A percentile compares a stretch with the other conserved stretches of the same genome.
phyloP scores from a whole-genome alignment of 2,797 vertebrate species.

The Myotis pilosus region DNA sequence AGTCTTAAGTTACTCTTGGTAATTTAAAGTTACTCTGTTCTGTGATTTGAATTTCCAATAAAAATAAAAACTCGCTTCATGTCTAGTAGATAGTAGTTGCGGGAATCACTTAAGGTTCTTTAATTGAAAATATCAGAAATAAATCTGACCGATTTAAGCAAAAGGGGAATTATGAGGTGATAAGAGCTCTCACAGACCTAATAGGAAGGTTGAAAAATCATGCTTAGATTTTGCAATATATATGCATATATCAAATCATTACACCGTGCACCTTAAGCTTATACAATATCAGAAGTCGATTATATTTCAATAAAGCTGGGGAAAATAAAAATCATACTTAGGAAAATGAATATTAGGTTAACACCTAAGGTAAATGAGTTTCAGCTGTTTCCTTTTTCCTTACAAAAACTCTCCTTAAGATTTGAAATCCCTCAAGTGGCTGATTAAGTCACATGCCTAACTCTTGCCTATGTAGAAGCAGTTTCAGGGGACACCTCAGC shows the following conservation, averaged over 20 bases:
- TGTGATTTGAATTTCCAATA: constrained; percentile 6
- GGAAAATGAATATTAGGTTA: background rate
- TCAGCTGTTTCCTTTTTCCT: background rate
- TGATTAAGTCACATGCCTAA: background rate
- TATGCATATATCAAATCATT: background rate
- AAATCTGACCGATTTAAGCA: constrained; percentile 8
- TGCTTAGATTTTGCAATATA: background rate
- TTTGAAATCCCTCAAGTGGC: background rate
- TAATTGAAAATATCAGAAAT: background rate
- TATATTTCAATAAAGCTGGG: background rate
- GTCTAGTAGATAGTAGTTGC: background rate
- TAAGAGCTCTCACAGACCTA: background rate
- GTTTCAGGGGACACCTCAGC: background rate
- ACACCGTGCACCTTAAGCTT: background rate
- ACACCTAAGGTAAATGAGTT: constrained; percentile 15
- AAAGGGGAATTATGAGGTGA: constrained; percentile 7
- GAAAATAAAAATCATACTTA: background rate
- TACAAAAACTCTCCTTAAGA: constrained; percentile 14
- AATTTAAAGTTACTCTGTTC: background rate
- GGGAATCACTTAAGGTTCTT: background rate
- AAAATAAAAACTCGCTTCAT: background rate
- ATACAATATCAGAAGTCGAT: background rate
- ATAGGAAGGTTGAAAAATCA: background rate
- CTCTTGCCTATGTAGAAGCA: background rate
- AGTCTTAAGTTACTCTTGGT: background rate